A percentile compares a stretch with the other conserved stretches of the same genome.
phyloP scores from a whole-genome alignment of 2,797 vertebrate genomes.

The Rhinoraja longicauda region DNA sequence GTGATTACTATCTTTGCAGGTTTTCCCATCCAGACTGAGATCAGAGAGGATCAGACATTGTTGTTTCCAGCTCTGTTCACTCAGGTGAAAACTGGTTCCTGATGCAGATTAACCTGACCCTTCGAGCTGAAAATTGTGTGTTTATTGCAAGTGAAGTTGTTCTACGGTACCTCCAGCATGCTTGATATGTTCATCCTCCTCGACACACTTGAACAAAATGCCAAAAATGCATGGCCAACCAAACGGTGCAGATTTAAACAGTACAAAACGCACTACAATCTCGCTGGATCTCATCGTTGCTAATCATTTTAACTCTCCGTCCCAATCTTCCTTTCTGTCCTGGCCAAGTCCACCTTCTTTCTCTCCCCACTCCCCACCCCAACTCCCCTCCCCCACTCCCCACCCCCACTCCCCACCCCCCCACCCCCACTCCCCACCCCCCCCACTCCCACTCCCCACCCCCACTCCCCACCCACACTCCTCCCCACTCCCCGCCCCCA shows the following conservation, averaged over 20 bases:
- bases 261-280: neutral
- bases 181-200: constrained; percentile 13
- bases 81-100: constrained; percentile 1
- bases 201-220: neutral
- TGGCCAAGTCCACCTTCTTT: too few species aligned
- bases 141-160: neutral
- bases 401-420: too few species aligned
- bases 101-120: constrained; percentile 26
- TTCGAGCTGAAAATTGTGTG: constrained; percentile 32
- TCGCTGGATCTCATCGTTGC: too few species aligned
- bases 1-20: neutral
- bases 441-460: too few species aligned
- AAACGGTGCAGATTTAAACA: neutral
- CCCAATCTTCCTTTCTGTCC: too few species aligned
- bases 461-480: too few species aligned
- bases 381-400: too few species aligned
- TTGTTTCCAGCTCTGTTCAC: constrained; percentile 15
- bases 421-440: too few species aligned
- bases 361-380: too few species aligned
- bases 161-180: neutral
- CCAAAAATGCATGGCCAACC: neutral
- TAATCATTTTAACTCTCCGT: too few species aligned
- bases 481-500: too few species aligned
- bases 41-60: neutral
- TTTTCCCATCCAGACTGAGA: neutral